phyloP scores from a whole-genome alignment of 2,113 vertebrate species.

The Eulacestoma nigropectus region DNA sequence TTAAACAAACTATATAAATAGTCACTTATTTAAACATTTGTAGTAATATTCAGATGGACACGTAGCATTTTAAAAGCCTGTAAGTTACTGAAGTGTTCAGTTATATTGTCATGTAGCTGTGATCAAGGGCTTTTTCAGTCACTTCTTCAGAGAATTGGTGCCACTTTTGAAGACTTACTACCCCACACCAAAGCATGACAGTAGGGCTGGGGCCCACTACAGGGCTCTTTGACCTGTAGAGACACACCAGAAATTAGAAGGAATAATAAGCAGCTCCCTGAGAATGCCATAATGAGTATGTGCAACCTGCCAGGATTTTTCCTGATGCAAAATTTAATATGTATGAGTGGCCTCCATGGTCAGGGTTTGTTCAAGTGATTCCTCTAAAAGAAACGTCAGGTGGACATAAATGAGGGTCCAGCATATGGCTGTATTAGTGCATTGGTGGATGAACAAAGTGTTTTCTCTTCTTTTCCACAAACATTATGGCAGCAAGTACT shows the following conservation, averaged over 20 bases:
- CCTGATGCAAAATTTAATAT: not conserved
- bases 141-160: not conserved
- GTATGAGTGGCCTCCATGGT: not conserved
- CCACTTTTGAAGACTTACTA: not conserved
- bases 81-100: not conserved
- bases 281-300: fast-evolving
- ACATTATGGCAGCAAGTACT: not conserved
- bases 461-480: not conserved
- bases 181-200: not conserved
- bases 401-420: not conserved
- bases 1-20: not conserved
- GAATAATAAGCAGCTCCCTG: not conserved
- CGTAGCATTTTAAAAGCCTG: fast-evolving
- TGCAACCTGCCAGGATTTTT: not conserved
- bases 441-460: not conserved
- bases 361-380: not conserved
- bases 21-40: not conserved
- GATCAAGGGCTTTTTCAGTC: not conserved
- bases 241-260: not conserved
- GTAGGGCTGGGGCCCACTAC: not conserved
- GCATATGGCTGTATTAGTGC: not conserved
- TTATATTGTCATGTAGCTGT: not conserved
- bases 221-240: not conserved
- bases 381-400: not conserved
- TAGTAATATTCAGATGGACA: not conserved